A percentile compares a stretch with the other conserved stretches of the same genome.
These are phyloP conservation scores for Drosophila sulfurigaster DNA, from an alignment of 1,140 invertebrate species.

Conservation along the genomic window DNA sequence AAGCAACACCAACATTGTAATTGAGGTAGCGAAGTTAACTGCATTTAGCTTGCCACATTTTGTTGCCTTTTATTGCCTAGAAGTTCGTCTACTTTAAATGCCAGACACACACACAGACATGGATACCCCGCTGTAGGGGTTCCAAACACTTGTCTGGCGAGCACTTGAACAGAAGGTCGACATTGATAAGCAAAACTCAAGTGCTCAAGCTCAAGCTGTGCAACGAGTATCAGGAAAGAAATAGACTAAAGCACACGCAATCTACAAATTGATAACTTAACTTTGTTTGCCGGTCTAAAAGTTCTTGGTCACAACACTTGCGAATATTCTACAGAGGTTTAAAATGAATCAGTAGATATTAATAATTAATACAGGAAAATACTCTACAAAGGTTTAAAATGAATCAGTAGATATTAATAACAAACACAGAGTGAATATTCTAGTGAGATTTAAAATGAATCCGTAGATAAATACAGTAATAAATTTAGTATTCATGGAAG, in stretches of 20 bases:
- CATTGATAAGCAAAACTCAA: slow-evolving; percentile 13
- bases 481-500: neutral
- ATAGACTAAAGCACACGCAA: slow-evolving; percentile 1
- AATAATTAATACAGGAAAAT: neutral
- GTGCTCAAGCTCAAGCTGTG: slow-evolving; percentile 30
- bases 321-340: neutral
- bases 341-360: slow-evolving; percentile 1
- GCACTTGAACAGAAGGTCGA: slow-evolving; percentile 4
- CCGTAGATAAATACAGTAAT: neutral
- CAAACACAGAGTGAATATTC: neutral
- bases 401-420: neutral
- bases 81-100: neutral
- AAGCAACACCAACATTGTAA: slow-evolving; percentile 18
- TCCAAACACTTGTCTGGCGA: slow-evolving; percentile 5
- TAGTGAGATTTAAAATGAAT: neutral
- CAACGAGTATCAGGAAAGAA: slow-evolving; percentile 3
- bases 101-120: slow-evolving; percentile 3
- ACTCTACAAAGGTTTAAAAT: neutral
- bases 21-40: neutral
- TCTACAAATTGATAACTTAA: slow-evolving; percentile 21
- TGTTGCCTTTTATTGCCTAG: slow-evolving; percentile 22
- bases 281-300: slow-evolving; percentile 5
- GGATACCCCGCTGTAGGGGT: neutral
- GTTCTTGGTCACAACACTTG: slow-evolving; percentile 2
- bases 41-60: neutral